Percentiles rank a stretch among this genome's conserved stretches.
phyloP scores from a whole-genome alignment of 1,140 invertebrate species.

The Pogonomyrmex californicus region DNA sequence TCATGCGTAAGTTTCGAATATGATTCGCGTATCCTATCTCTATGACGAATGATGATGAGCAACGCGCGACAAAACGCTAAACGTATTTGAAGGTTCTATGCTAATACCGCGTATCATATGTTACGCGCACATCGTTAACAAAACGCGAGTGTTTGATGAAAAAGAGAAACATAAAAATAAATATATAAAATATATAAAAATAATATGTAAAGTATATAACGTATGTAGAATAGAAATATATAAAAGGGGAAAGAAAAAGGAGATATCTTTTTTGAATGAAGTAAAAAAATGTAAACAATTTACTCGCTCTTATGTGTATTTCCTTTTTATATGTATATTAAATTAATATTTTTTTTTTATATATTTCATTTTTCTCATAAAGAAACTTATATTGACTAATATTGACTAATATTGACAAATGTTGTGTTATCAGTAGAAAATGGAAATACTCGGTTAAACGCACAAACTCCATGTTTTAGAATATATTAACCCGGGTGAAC shows the following conservation, averaged over 20 bases:
- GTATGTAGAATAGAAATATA: too few species aligned
- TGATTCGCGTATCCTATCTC: not conserved
- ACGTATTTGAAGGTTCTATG: not conserved
- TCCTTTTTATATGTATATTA: not conserved
- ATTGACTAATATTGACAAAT: not conserved
- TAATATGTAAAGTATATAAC: too few species aligned
- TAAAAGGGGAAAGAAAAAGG: too few species aligned
- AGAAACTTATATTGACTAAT: too few species aligned
- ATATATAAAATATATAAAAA: not conserved
- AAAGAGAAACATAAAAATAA: not conserved
- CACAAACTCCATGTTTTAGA: not conserved
- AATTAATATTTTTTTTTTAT: not conserved
- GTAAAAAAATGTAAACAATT: not conserved
- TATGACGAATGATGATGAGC: slow-evolving; percentile 28
- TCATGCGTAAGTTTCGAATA: slow-evolving; percentile 5
- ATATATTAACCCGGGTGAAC: slow-evolving; percentile 12
- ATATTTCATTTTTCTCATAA: not conserved
- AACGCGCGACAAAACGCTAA: slow-evolving; percentile 24
- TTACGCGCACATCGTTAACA: not conserved
- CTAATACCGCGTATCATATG: slow-evolving; percentile 4
- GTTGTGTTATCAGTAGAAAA: not conserved
- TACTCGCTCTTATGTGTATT: not conserved
- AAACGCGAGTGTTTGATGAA: not conserved
- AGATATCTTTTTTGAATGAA: not conserved
- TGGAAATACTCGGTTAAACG: not conserved